These are phyloP conservation scores for Dyspetes luteomarginatus DNA, from an alignment of 2,888 invertebrate species.

Conservation along the genomic window DNA sequence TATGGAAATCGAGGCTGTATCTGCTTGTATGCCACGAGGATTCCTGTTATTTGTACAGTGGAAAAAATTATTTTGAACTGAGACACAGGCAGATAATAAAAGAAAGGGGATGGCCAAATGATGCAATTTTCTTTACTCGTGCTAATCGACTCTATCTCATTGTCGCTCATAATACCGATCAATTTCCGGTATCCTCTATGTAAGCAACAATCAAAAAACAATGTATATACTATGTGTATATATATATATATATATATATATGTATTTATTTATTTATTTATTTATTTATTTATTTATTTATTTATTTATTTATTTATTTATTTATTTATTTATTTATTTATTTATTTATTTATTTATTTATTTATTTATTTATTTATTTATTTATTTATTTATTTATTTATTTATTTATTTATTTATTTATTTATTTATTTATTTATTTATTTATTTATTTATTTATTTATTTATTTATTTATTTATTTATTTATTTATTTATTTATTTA, in stretches of 20 bases:
- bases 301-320: too few relatives aligned
- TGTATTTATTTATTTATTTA: background rate
- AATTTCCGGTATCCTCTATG: slow-evolving; percentile 70
- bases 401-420: too few relatives aligned
- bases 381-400: too few relatives aligned
- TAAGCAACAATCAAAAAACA: slow-evolving; percentile 52
- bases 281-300: too few relatives aligned
- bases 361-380: too few relatives aligned
- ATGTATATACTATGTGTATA: too few relatives aligned
- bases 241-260: background rate
- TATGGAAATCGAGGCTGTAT: slow-evolving; percentile 71
- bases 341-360: too few relatives aligned
- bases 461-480: too few relatives aligned
- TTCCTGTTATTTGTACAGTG: slow-evolving; percentile 71
- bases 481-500: too few relatives aligned
- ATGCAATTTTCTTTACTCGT: slow-evolving; percentile 73
- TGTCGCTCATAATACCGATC: slow-evolving; percentile 69
- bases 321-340: too few relatives aligned
- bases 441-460: too few relatives aligned
- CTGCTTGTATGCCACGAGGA: slow-evolving; percentile 71
- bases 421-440: too few relatives aligned
- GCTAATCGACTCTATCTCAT: slow-evolving; percentile 73
- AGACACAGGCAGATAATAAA: slow-evolving; percentile 68
- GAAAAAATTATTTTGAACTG: slow-evolving; percentile 58
- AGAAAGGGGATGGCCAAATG: slow-evolving; percentile 65